Percentiles rank a stretch among this genome's conserved stretches.
These are phyloP conservation scores for Stigmatopora argus DNA, from an alignment of 2,113 vertebrate species.

Conservation along the genomic window DNA sequence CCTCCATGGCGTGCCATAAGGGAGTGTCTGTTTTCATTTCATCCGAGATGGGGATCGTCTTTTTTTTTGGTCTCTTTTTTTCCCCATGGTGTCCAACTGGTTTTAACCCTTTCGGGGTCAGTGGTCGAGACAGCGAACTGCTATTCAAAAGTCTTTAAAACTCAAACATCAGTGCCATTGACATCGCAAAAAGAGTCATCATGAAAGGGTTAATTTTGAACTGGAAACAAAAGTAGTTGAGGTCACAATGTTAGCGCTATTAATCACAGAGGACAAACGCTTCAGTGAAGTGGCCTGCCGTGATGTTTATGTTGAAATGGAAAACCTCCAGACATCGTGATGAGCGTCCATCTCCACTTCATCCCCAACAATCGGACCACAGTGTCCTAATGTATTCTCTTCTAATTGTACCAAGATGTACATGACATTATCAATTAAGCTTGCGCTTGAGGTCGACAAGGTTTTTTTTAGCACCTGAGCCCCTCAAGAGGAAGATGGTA, in stretches of 20 bases:
- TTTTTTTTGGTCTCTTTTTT: too few relatives aligned
- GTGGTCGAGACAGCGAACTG: too few relatives aligned
- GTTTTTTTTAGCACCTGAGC: conserved; percentile 27
- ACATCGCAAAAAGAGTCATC: conserved; percentile 2
- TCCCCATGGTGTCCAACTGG: too few relatives aligned
- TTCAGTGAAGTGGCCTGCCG: conserved; percentile 36
- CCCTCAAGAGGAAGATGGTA: conserved; percentile 12
- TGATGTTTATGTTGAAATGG: conserved; percentile 45
- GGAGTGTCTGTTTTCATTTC: conserved; percentile 29
- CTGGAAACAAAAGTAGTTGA: conserved; percentile 29
- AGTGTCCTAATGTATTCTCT: conserved; percentile 5
- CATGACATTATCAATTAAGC: neutral
- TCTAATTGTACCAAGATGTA: conserved; percentile 2
- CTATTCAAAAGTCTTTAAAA: too few relatives aligned
- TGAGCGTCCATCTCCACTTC: conserved; percentile 4
- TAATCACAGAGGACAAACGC: conserved; percentile 38
- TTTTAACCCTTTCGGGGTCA: too few relatives aligned
- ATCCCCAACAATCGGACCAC: conserved; percentile 12
- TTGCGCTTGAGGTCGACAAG: neutral
- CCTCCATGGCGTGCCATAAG: conserved; percentile 15
- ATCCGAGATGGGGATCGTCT: conserved; percentile 15
- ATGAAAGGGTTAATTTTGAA: conserved; percentile 31
- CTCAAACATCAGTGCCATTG: too few relatives aligned
- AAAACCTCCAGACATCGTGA: conserved; percentile 8
- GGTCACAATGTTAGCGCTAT: conserved; percentile 20